Percentiles rank a stretch among this genome's conserved stretches.
These are phyloP conservation scores for Sinhomidia bicolor DNA, from an alignment of 2,888 invertebrate species.

Conservation along the genomic window DNA sequence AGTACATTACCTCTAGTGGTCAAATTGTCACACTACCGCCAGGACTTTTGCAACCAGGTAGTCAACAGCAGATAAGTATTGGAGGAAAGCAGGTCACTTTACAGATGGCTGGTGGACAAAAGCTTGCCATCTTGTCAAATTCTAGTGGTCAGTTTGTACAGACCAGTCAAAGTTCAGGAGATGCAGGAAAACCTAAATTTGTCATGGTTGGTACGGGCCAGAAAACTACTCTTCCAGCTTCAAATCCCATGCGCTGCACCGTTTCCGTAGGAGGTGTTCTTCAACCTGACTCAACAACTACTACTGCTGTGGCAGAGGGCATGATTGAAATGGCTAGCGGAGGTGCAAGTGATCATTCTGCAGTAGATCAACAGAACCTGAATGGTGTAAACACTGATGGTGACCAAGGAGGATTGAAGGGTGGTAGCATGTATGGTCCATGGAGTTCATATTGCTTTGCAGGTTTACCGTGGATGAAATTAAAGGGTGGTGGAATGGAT, in stretches of 20 bases:
- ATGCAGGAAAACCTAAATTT: conserved; percentile 49
- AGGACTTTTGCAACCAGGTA: conserved; percentile 80
- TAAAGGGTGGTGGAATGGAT: conserved; percentile 50
- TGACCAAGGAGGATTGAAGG: conserved; percentile 56
- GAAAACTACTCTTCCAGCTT: conserved; percentile 45
- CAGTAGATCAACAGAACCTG: conserved; percentile 40
- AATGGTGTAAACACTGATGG: conserved; percentile 54
- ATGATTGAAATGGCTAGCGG: conserved; percentile 58
- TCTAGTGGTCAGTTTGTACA: conserved; percentile 53
- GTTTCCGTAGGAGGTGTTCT: conserved; percentile 52
- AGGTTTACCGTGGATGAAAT: conserved; percentile 64
- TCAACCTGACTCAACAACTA: conserved; percentile 39
- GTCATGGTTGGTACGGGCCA: conserved; percentile 61
- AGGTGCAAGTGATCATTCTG: not conserved
- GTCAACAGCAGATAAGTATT: conserved; percentile 85
- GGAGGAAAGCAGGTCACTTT: conserved; percentile 89
- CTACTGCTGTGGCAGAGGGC: conserved; percentile 48
- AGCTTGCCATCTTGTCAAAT: conserved; percentile 66
- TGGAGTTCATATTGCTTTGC: conserved; percentile 47
- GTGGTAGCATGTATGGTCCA: conserved; percentile 49
- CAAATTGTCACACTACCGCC: conserved; percentile 81
- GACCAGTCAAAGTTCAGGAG: conserved; percentile 26
- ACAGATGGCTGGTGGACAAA: conserved; percentile 84
- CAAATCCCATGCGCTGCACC: conserved; percentile 55
- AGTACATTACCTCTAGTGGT: conserved; percentile 79